Base-by-base conservation (phyloP, 2,888 invertebrate genomes). In the Orthosia cruda region DNA sequence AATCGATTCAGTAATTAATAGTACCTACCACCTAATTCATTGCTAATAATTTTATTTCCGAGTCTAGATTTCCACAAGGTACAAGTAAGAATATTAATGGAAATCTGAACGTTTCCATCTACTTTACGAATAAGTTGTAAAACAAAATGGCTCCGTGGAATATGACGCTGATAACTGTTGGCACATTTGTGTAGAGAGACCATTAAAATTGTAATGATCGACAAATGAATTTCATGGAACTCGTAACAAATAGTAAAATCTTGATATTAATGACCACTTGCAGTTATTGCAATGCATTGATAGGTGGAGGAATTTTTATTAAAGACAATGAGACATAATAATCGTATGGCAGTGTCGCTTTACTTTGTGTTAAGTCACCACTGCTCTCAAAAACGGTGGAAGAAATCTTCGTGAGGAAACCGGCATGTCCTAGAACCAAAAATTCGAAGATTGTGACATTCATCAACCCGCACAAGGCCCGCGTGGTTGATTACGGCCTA, bases 201-300 rank as follows among this genome's bases (percentile, higher is more conserved):
- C 26, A 58, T 84, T 74, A 81, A 81, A 81, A 81, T 40, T 26
- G 57, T 74, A 80, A 80, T 67, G n/a, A 40, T 52, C 26, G 49
- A 58, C 64, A 69, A 69, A 84, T 80, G 75, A 84, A 84, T 81
- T 81, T 80, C 84, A 69, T 66, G 81, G 81, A 84, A 81, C 49
- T 68, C 64, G 55, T 65, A 66, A 73, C 61, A 54, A 70, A 54
- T 40, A 57, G 50, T 66, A 55, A 71, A 81, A 61, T 68, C 59
- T 69, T 32, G 9, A 45, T 65, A 61, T 73, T 80, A 66, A 80
- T 80, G 74, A 40, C 57, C 52, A 66, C 54, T 83, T 78, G 47
- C 54, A 23, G 57, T 54, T 81, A 68, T 50, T 73, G 64, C 32
- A 45, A 58, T 23, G 66, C 32, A 55, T 77, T 66, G 20, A 70